phyloP scores from a whole-genome alignment of 2,797 vertebrate genomes.

The Gymnopithys bicolor region DNA sequence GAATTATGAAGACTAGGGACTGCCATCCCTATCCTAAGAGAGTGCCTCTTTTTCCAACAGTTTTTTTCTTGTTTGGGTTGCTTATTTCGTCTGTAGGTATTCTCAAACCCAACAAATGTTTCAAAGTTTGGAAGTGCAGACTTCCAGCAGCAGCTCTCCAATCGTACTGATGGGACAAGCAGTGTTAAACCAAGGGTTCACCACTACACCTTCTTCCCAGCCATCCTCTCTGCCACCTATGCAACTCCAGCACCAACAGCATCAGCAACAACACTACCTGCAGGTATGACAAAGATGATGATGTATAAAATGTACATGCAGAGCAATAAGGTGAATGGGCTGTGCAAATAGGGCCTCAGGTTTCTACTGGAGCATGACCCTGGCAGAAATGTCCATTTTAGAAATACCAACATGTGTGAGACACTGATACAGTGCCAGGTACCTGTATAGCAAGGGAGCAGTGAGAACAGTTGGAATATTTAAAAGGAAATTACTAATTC shows the following conservation, averaged over 20 bases:
- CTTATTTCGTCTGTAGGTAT: constrained; percentile 68
- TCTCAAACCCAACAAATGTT: constrained; percentile 75
- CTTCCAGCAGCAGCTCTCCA: constrained; percentile 69
- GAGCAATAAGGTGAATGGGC: neutral
- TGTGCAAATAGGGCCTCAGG: neutral
- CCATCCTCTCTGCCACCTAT: constrained; percentile 73
- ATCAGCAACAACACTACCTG: constrained; percentile 75
- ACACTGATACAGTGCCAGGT: neutral
- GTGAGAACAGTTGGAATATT: neutral
- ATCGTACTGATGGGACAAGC: constrained; percentile 80
- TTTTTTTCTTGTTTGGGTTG: neutral
- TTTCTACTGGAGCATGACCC: neutral
- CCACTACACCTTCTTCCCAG: constrained; percentile 68
- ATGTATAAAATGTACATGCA: neutral
- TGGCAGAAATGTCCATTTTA: neutral
- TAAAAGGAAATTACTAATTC: neutral
- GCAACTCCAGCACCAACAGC: constrained; percentile 77
- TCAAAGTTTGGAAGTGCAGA: constrained; percentile 72
- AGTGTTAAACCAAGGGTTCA: constrained; percentile 77
- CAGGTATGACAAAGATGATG: constrained; percentile 69
- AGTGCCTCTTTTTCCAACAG: neutral
- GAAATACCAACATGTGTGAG: neutral
- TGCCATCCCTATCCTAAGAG: neutral
- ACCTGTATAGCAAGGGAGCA: neutral
- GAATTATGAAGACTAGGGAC: neutral